Conservation (phyloP, 2,888 invertebrate species). For the Heliothis peltigera region DNA sequence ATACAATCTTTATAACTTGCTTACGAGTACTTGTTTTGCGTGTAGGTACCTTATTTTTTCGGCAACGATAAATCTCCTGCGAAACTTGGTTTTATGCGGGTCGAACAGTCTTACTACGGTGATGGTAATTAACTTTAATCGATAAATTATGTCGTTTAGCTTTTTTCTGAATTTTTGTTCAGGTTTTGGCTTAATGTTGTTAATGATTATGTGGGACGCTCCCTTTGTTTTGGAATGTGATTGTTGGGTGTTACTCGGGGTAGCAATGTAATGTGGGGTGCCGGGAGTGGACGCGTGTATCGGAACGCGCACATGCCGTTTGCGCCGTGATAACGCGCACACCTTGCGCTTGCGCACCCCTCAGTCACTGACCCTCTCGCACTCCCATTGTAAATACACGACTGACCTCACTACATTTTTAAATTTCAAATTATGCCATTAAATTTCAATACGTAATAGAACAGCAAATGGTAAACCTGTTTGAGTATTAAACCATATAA, state of each 20-base stretch:
- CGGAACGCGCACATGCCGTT: slow-evolving; percentile 86
- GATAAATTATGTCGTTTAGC: slow-evolving; percentile 69
- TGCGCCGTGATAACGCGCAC: slow-evolving; percentile 86
- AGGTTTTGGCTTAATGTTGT: slow-evolving; percentile 65
- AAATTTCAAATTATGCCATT: slow-evolving; percentile 58
- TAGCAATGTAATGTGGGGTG: slow-evolving; percentile 68
- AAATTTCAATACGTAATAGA: slow-evolving; percentile 42
- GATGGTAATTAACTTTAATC: slow-evolving; percentile 75
- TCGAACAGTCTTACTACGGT: slow-evolving; percentile 68
- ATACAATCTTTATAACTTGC: slow-evolving; percentile 46
- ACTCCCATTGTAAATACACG: slow-evolving; percentile 70
- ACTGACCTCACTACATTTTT: slow-evolving; percentile 55
- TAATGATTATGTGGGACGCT: slow-evolving; percentile 67
- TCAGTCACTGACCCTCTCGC: slow-evolving; percentile 80
- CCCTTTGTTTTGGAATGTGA: slow-evolving; percentile 79
- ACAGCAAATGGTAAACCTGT: slow-evolving; percentile 53
- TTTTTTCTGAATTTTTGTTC: slow-evolving; percentile 66
- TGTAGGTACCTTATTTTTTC: slow-evolving; percentile 32
- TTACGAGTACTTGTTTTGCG: slow-evolving; percentile 9
- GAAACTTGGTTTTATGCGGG: slow-evolving; percentile 77
- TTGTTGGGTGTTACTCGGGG: slow-evolving; percentile 72
- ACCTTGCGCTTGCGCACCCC: slow-evolving; percentile 86
- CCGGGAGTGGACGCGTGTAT: slow-evolving; percentile 78
- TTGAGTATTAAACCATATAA: slow-evolving; percentile 34
- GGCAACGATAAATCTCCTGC: slow-evolving; percentile 53